A percentile compares a stretch with the other conserved stretches of the same genome.
Evolutionary conservation across 1,140 invertebrate species (phyloP).

Genomic region (Cotesia glomerata): DNA sequence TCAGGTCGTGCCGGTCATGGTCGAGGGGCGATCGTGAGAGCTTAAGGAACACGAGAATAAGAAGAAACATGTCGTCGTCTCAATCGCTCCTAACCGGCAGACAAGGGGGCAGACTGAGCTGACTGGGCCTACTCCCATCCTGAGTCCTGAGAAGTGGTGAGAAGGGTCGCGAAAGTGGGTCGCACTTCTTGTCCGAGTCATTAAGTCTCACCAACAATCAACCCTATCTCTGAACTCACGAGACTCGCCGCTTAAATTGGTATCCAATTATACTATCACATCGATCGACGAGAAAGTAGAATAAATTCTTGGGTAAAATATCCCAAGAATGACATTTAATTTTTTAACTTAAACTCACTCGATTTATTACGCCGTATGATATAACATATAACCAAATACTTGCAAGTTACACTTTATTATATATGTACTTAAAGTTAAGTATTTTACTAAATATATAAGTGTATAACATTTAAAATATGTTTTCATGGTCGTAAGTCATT

Average conservation of each 20-base stretch:
- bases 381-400: background rate
- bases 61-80: too few species aligned
- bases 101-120: background rate
- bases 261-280: slow-evolving; percentile 17
- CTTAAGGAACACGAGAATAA: too few species aligned
- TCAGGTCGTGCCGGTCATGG: too few species aligned
- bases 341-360: background rate
- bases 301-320: slow-evolving; percentile 1
- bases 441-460: too few species aligned
- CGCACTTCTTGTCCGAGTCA: slow-evolving; percentile 10
- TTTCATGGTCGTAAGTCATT: too few species aligned
- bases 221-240: slow-evolving; percentile 14
- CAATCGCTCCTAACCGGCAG: background rate
- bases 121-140: background rate
- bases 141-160: background rate
- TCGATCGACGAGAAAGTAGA: slow-evolving; percentile 8
- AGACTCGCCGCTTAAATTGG: slow-evolving; percentile 7
- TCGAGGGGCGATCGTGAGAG: too few species aligned
- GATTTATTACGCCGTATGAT: background rate
- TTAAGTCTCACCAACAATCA: slow-evolving; percentile 1
- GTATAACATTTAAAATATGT: too few species aligned
- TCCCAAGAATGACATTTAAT: slow-evolving; percentile 3
- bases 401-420: too few species aligned
- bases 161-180: slow-evolving; percentile 26
- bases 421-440: too few species aligned